A percentile compares a stretch with the other conserved stretches of the same genome.
Evolutionary conservation across 1,140 invertebrate genomes (phyloP).

Genomic region (Hylaeus volcanicus): DNA sequence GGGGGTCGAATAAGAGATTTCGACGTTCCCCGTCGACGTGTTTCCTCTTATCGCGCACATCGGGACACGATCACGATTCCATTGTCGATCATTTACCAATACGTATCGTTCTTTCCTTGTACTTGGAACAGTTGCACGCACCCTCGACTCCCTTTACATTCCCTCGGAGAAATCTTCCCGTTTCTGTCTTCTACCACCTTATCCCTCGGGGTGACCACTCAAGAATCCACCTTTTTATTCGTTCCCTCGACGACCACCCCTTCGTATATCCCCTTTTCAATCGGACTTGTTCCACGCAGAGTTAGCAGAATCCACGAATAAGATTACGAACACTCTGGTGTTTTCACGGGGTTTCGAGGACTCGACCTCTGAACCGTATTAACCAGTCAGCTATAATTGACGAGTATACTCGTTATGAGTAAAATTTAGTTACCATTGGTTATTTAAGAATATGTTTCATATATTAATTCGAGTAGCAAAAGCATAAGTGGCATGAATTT

Average conservation of each 20-base stretch:
- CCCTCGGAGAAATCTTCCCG: conserved; percentile 26
- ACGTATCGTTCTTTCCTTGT: conserved; percentile 28
- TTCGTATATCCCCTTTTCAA: no score
- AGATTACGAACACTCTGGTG: no score
- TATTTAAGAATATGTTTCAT: no score
- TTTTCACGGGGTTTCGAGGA: background rate
- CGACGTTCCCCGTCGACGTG: conserved; percentile 13
- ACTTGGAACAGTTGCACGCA: conserved; percentile 17
- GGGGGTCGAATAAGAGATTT: conserved; percentile 20
- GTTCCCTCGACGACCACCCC: background rate
- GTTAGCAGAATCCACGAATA: no score
- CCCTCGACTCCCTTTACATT: conserved; percentile 34
- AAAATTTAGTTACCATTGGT: no score
- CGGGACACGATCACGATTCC: conserved; percentile 17
- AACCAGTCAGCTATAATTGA: background rate
- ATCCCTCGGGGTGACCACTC: background rate
- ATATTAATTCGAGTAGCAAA: no score
- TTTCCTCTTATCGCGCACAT: background rate
- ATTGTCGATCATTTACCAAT: conserved; percentile 21
- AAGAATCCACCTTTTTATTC: background rate
- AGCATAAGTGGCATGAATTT: no score
- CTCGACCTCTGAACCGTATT: conserved; percentile 1
- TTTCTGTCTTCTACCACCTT: conserved; percentile 14
- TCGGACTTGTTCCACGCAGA: no score
- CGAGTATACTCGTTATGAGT: no score